Evolutionary conservation across 2,113 vertebrate species (phyloP), one percentile per base, ranked within the genome.

Genomic region (Labeo catla): DNA sequence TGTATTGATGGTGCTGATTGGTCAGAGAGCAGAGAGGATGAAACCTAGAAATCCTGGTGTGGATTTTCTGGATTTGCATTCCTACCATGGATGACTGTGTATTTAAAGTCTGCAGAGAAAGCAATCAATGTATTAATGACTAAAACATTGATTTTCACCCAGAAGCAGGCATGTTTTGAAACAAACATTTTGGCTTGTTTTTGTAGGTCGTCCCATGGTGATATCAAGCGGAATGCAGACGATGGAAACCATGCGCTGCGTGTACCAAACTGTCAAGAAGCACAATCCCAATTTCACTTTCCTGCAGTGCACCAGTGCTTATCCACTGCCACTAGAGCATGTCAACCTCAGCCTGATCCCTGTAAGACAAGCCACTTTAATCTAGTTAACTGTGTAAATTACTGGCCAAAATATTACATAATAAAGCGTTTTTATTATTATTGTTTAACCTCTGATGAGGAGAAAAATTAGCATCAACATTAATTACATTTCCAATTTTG

Each of bases 151-250:
- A 28, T 12, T 23, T 57, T 13, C 54, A n/a, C 15, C 3, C 47
- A 15, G 73, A 76, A 49, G 21, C 21, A 12, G 15, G 16, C 2
- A 16, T 21, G 8, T 57, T 21, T 45, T 79, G n/a, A 39, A 39
- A 39, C n/a, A 50, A 0, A 70, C 8, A 11, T 66, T 49, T 80
- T 49, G 9, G 16, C 23, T 34, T 57, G 7, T 76, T 49, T 86
- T 6, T 61, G 8, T 90, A 99, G 98, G 97, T 84, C 97, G 97
- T 6, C 98, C 98, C 2, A 99, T 99, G 97, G 96, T 99, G 85
- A 97, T 99, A 86, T 99, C 98, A 87, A 99, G 97, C 0, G 98
- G 98, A 70, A 99, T 99, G 98, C 98, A 99, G 95, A 96, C 96
- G 0, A 98, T 99, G 96, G 95, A 95, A 39, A 98, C 96, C 4